Base-by-base conservation (phyloP, 2,797 vertebrate species). In the Meda fulgida region DNA sequence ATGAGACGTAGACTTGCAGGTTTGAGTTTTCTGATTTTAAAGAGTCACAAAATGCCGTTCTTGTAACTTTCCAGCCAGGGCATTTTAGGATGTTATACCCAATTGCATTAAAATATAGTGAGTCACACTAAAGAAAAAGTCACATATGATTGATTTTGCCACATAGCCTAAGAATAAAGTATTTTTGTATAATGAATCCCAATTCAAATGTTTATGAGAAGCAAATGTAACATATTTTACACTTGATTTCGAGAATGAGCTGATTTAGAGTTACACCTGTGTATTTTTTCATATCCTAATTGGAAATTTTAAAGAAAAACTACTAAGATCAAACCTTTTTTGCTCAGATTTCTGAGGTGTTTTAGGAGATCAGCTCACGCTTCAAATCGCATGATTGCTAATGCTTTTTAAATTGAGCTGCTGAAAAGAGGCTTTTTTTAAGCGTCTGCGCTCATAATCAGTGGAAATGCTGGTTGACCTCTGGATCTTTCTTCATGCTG, bases 371-470 rank as follows among this genome's bases (percentile, higher is more conserved):
- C 76, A 84, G 73, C 84, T 81, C 53, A 48, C 43, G 60, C 82
- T 67, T 71, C 53, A 84, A 75, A 36, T 73, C 84, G 38, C 76
- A 55, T 18, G 73, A 73, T 84, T 21, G 81, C 63, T 86, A 84
- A 87, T 81, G 90, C 89, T 81, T 84, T 91, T 90, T 89, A 90
- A 90, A 87, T 77, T 90, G 88, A 89, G 80, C 85, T 84, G 80
- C 86, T 87, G 84, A 89, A 88, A 89, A 86, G 86, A 86, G 82
- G 80, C 84, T 78, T 85, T 88, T 82, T 58, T 5, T n/a, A 83
- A 84, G 53, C 88, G 80, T 80, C 80, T 63, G 72, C 78, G 81
- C 63, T 85, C 82, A 86, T 89, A 89, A 90, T 90, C 77, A 89
- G 85, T 80, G 85, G 63, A 88, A 88, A 26, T 78, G 86, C 89